These are phyloP conservation scores for Heteromormyrus szaboi DNA, from an alignment of 2,797 vertebrate genomes.

Conservation along the genomic window DNA sequence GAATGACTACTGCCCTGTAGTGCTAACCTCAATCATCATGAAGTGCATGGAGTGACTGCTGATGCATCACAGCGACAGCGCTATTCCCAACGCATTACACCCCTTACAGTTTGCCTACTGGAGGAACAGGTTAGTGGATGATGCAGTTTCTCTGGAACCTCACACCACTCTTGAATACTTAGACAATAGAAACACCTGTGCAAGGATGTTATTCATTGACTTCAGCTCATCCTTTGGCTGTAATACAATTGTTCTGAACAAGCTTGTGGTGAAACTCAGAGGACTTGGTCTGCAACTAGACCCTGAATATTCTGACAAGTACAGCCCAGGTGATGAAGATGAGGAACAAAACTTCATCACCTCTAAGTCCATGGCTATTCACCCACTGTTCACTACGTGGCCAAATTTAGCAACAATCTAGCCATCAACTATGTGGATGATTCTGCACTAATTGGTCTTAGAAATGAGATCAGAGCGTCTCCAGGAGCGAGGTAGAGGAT, in stretches of 20 bases:
- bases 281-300: not conserved
- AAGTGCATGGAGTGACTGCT: not conserved
- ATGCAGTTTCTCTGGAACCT: not conserved
- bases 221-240: not conserved
- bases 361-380: not conserved
- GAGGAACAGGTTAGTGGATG: not conserved
- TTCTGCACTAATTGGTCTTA: not conserved
- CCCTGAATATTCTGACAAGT: not conserved
- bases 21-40: not conserved
- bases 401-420: not conserved
- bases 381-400: not conserved
- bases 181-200: not conserved
- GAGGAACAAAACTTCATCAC: not conserved
- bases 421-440: not conserved
- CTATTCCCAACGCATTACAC: not conserved
- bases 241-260: not conserved
- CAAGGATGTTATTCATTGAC: not conserved
- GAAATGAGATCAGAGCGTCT: not conserved
- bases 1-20: not conserved
- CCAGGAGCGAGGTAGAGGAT: not conserved
- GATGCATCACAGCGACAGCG: not conserved
- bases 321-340: not conserved
- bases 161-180: not conserved
- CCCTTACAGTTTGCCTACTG: not conserved
- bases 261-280: not conserved